These are phyloP conservation scores for Rhinophrynus dorsalis DNA, from an alignment of 2,797 vertebrate genomes.

Conservation along the genomic window DNA sequence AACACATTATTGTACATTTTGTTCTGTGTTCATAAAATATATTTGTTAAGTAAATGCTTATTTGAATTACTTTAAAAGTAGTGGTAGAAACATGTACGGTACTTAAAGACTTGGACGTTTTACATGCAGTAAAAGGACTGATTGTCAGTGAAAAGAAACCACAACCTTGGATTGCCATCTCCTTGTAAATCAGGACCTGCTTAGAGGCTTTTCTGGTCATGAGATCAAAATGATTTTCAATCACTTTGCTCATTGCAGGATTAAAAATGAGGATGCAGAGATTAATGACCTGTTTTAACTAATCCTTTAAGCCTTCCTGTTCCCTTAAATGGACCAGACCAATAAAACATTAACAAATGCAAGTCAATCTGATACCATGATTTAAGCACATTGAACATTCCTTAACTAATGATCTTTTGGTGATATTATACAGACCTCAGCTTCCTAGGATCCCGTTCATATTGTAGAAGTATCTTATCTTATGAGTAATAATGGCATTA, in stretches of 20 bases:
- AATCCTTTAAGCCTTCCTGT: constrained; percentile 67
- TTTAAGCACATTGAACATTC: constrained; percentile 10
- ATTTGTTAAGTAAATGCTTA: no score
- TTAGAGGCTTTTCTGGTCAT: constrained; percentile 56
- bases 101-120: no score
- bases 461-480: no score
- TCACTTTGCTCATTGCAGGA: constrained; percentile 65
- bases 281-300: constrained; percentile 71
- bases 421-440: constrained; percentile 24
- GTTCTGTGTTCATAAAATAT: no score
- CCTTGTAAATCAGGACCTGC: constrained; percentile 49
- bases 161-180: constrained; percentile 49
- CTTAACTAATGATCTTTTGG: not conserved
- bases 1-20: no score
- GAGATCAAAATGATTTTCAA: constrained; percentile 54
- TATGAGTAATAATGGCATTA: no score
- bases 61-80: no score
- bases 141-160: constrained; percentile 16
- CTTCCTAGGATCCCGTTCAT: no score
- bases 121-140: constrained; percentile 13
- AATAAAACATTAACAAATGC: constrained; percentile 57
- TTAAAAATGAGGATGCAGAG: constrained; percentile 68
- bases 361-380: constrained; percentile 42
- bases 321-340: constrained; percentile 65
- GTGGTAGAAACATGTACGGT: no score